Conservation (phyloP, 2,113 vertebrate genomes). For the Phylloscopus trochilus region DNA sequence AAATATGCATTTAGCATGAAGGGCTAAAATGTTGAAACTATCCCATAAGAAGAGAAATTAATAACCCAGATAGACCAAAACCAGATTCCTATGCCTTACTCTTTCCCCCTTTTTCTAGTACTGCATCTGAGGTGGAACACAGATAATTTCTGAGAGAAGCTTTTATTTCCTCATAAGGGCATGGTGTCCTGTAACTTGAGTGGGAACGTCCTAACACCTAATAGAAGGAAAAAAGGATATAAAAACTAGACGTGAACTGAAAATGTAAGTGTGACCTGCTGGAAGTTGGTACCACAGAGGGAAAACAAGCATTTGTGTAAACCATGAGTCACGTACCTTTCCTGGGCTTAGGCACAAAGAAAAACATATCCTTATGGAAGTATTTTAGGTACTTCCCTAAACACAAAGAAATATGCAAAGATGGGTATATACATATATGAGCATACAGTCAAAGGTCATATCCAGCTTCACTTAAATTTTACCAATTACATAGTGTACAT, state of each 20-base stretch:
- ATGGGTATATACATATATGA: background rate
- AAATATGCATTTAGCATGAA: background rate
- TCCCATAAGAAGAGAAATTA: background rate
- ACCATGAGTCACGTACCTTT: background rate
- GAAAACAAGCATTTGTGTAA: background rate
- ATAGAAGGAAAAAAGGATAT: background rate
- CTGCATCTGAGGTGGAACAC: background rate
- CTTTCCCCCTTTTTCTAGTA: background rate
- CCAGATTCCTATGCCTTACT: background rate
- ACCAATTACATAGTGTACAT: background rate
- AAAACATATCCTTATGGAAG: background rate
- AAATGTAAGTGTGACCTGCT: background rate
- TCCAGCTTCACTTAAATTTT: conserved; percentile 9
- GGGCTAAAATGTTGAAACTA: background rate
- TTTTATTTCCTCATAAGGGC: background rate
- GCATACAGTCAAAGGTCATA: background rate
- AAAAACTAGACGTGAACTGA: background rate
- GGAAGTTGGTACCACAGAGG: background rate
- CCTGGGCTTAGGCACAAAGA: background rate
- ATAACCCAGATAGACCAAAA: background rate
- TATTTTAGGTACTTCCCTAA: background rate
- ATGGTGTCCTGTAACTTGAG: background rate
- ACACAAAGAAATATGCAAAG: background rate
- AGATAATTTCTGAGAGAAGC: background rate
- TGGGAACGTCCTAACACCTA: background rate